Percentiles rank a stretch among this genome's conserved stretches.
Conservation (phyloP, 2,888 invertebrate genomes). For the Parelbella ahira region DNA sequence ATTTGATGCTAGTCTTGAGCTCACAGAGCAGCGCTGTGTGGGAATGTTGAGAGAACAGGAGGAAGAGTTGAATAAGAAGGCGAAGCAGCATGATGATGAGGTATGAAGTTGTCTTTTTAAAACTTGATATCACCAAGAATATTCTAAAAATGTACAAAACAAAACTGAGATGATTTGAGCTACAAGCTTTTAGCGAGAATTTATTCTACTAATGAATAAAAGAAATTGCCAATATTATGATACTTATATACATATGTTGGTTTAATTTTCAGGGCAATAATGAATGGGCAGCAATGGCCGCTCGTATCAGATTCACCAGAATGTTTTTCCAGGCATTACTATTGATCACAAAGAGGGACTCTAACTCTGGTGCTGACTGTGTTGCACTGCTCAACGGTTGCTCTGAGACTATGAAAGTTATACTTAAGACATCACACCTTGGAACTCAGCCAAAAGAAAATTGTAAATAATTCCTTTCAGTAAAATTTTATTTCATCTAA, state of each 20-base stretch:
- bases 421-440: constrained; percentile 87
- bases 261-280: constrained; percentile 48
- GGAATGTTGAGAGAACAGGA: constrained; percentile 94
- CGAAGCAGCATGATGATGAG: constrained; percentile 80
- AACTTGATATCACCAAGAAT: no score
- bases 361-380: constrained; percentile 86
- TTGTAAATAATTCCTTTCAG: no score
- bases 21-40: constrained; percentile 89
- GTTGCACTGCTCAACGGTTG: constrained; percentile 90
- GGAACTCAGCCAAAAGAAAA: constrained; percentile 84
- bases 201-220: no score
- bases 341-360: constrained; percentile 84
- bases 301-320: constrained; percentile 92
- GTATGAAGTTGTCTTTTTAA: no score
- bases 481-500: no score
- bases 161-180: no score
- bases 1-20: constrained; percentile 83
- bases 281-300: constrained; percentile 84
- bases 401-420: constrained; percentile 89
- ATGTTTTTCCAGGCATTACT: constrained; percentile 91
- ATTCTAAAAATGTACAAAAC: no score
- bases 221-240: no score
- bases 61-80: constrained; percentile 90
- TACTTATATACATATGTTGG: no score
- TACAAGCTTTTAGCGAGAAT: no score